Base-by-base conservation (phyloP, 2,113 vertebrate species). In the Channa argus region DNA sequence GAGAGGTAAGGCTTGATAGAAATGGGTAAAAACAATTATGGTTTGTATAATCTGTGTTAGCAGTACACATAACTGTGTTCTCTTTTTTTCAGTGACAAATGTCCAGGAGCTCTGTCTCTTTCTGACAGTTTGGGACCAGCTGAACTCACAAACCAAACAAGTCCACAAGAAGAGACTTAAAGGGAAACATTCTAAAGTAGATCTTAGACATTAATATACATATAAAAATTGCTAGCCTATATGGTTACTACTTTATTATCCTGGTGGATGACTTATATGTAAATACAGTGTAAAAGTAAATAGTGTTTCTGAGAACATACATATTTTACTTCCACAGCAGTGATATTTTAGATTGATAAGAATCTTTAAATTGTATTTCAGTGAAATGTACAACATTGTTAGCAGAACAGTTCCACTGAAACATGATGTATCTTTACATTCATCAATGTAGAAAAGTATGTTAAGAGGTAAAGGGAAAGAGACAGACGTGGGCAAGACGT, bases 101-200 rank as follows among this genome's bases (percentile, higher is more conserved):
- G 79, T 47, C 60, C 80, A 41, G 88, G 81, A 77, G 41, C 47
- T 67, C 45, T 33, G 7, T 15, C 69, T 49, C 63, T 39, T n/a
- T 63, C 71, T 44, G 91, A 94, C 69, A 78, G 45, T 69, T 43
- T 75, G 41, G 77, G 11, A 6, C 8, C 66, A 51, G 43, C 80
- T 67, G 93, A 93, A 39, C 51, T 63, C 56, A 92, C 81, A 89
- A 89, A 90, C 63, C 89, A 90, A 71, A 54, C 77, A 10, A 92
- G 89, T 75, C 91, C 90, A 77, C 92, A 92, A 77, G 94, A 94
- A 6, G 93, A 94, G 0, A 71, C 80, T 41, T 92, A 89, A 62
- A 71, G 13, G 33, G 5, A 69, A 62, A 74, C 15, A 2, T 2
- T 0, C 34, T 43, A 15, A 37, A 68, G 8, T 67, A 80, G 49